These are phyloP conservation scores for Isichthys henryi DNA, from an alignment of 2,113 vertebrate species.

Conservation along the genomic window DNA sequence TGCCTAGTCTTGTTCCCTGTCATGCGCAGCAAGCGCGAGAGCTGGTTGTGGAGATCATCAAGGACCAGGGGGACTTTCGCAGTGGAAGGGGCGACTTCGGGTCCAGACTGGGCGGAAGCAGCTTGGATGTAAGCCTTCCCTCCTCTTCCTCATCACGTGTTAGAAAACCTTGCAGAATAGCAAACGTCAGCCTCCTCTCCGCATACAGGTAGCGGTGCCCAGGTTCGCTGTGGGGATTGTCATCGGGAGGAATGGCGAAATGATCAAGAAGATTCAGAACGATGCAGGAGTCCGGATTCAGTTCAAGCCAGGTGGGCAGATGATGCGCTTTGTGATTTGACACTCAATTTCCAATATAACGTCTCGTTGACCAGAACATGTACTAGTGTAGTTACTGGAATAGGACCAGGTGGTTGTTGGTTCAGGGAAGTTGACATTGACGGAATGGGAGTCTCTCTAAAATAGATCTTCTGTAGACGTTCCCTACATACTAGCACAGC, in stretches of 20 bases:
- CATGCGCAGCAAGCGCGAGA: conserved; percentile 84
- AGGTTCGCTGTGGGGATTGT: conserved; percentile 96
- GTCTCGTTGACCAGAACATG: not conserved
- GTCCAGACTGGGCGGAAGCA: conserved; percentile 84
- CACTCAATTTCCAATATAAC: not conserved
- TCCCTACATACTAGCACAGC: not conserved
- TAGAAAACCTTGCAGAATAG: not conserved
- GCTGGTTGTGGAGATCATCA: conserved; percentile 94
- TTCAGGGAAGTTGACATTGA: not conserved
- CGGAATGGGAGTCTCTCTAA: not conserved
- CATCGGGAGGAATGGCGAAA: conserved; percentile 95
- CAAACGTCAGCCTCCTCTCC: not conserved
- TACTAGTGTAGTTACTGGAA: not conserved
- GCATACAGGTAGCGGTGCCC: conserved; percentile 81
- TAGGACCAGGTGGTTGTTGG: not conserved
- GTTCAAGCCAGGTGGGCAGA: conserved; percentile 85
- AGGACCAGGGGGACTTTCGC: conserved; percentile 91
- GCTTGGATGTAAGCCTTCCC: conserved; percentile 75
- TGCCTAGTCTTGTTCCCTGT: not conserved
- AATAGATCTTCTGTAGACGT: not conserved
- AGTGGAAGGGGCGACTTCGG: conserved; percentile 76
- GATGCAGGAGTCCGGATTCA: conserved; percentile 96
- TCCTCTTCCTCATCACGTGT: not conserved
- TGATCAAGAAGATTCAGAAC: conserved; percentile 99
- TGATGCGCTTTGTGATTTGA: not conserved